Evolutionary conservation across 2,797 vertebrate species (phyloP).

Genomic region (Crenuchus spilurus): DNA sequence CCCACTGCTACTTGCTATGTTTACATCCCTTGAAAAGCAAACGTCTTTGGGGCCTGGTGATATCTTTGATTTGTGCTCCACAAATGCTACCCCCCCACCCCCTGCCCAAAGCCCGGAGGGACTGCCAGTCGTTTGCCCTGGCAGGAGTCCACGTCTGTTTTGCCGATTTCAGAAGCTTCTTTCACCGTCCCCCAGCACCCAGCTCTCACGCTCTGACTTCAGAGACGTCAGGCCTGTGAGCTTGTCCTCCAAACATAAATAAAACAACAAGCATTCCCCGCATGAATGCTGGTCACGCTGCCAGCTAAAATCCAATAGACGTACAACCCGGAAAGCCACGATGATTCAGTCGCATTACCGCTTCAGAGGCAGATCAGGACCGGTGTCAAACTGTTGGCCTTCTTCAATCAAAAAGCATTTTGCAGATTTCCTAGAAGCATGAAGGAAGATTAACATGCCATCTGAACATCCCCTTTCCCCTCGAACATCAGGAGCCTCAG

Average conservation of each 20-base stretch:
- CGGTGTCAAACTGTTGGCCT: constrained; percentile 36
- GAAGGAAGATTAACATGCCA: constrained; percentile 45
- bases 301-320: constrained; percentile 12
- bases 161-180: background rate
- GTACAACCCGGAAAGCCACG: background rate
- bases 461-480: constrained; percentile 38
- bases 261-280: constrained; percentile 23
- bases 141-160: background rate
- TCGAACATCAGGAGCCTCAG: constrained; percentile 34
- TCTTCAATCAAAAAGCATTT: constrained; percentile 43
- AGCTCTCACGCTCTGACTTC: background rate
- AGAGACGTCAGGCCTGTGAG: background rate
- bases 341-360: constrained; percentile 40
- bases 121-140: background rate
- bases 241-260: constrained; percentile 17
- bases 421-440: constrained; percentile 34
- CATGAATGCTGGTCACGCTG: constrained; percentile 22
- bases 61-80: background rate
- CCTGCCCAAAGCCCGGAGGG: background rate
- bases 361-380: constrained; percentile 30
- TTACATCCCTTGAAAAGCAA: too few relatives aligned
- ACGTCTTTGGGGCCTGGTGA: too few relatives aligned
- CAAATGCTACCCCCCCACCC: background rate
- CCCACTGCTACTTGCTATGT: too few relatives aligned
- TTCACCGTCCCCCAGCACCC: background rate